These are phyloP conservation scores for Diglossa cyanea DNA, from an alignment of 2,797 vertebrate species.

Conservation along the genomic window DNA sequence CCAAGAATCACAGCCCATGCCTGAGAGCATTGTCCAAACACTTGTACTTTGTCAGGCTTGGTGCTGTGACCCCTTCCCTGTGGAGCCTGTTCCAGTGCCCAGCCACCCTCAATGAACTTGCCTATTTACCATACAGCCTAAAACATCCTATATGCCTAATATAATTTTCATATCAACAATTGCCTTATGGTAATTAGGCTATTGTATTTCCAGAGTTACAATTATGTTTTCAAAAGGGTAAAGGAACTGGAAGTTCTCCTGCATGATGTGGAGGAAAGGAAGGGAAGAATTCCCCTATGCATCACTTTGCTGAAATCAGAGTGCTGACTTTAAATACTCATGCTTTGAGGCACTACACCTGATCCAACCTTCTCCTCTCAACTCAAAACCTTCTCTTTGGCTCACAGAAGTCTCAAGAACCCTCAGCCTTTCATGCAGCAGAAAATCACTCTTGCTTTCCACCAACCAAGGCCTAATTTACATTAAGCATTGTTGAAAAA, in stretches of 20 bases:
- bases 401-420: not conserved
- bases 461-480: not conserved
- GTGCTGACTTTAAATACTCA: not conserved
- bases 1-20: rapidly evolving
- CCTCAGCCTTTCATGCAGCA: not conserved
- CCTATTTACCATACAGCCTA: not conserved
- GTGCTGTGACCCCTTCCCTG: not conserved
- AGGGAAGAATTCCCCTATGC: not conserved
- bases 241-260: not conserved
- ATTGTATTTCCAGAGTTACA: not conserved
- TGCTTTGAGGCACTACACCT: not conserved
- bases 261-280: not conserved
- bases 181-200: not conserved
- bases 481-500: not conserved
- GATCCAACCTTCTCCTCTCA: not conserved
- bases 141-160: not conserved
- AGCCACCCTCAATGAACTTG: not conserved
- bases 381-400: not conserved
- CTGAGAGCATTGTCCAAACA: not conserved
- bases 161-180: not conserved
- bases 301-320: not conserved
- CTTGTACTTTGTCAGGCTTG: not conserved
- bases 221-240: not conserved
- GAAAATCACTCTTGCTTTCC: not conserved
- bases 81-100: not conserved